Percentiles rank a stretch among this genome's conserved stretches.
Evolutionary conservation across 2,113 vertebrate species (phyloP).

Genomic region (Columba livia): DNA sequence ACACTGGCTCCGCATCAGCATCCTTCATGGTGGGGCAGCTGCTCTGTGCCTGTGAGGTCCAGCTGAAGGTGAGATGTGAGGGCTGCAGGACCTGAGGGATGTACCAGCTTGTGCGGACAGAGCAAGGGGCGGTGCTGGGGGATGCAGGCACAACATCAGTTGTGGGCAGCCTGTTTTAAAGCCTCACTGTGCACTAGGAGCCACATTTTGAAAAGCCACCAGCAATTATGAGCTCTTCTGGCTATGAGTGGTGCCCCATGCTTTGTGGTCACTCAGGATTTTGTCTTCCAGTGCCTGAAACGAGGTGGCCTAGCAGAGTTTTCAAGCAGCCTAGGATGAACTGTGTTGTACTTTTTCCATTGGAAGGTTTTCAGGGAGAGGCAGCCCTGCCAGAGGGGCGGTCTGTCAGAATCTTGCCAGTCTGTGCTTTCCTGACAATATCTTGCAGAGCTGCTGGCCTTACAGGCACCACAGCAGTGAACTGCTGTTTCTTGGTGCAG

Average conservation of each 20-base stretch:
- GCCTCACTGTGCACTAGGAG: neutral
- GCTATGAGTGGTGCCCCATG: fast-evolving
- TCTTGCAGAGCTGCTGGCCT: neutral
- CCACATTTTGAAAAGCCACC: neutral
- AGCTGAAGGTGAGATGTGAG: neutral
- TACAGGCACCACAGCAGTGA: neutral
- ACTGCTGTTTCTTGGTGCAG: neutral
- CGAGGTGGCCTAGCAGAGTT: neutral
- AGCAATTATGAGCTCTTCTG: neutral
- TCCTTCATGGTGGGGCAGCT: neutral
- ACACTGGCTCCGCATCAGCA: neutral
- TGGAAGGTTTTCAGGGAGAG: neutral
- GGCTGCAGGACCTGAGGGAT: neutral
- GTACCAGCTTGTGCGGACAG: fast-evolving
- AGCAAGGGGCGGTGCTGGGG: neutral
- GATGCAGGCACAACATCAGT: neutral
- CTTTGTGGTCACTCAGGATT: neutral
- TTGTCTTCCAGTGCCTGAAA: neutral
- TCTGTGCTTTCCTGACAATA: neutral
- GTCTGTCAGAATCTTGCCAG: neutral
- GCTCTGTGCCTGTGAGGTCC: constrained; percentile 48
- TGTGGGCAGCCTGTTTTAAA: neutral
- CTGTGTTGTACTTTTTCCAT: neutral
- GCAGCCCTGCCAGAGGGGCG: too few species aligned
- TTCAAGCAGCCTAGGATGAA: neutral